Evolutionary conservation across 2,113 vertebrate genomes (phyloP).

Genomic region (Perca schrenkii): DNA sequence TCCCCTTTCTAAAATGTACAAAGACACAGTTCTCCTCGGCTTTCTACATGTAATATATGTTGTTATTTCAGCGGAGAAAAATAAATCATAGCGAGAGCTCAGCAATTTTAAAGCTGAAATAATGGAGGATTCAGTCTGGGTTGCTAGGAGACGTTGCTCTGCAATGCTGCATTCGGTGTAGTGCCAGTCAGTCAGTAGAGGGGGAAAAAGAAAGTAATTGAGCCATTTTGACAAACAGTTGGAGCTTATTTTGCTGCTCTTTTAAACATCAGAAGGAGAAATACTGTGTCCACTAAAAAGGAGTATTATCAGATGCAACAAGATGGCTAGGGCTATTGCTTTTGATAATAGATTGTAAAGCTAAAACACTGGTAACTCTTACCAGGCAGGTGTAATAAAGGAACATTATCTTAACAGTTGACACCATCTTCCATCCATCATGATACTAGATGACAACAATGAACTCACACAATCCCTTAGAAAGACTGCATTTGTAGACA

Average conservation of each 20-base stretch:
- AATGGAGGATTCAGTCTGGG: slow-evolving; percentile 30
- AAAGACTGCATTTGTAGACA: not conserved
- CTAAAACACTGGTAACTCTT: not conserved
- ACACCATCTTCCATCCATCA: not conserved
- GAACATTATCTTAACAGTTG: not conserved
- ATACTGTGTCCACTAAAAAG: not conserved
- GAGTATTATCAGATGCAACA: not conserved
- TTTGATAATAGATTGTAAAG: not conserved
- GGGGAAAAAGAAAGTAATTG: slow-evolving; percentile 2
- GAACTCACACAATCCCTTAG: not conserved
- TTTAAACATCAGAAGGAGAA: not conserved
- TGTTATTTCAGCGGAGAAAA: not conserved
- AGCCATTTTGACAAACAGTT: slow-evolving; percentile 30
- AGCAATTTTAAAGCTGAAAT: slow-evolving; percentile 16
- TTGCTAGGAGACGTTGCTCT: slow-evolving; percentile 69
- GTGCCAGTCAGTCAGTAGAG: not conserved
- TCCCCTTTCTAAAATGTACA: not conserved
- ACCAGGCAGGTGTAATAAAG: not conserved
- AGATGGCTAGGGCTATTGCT: not conserved
- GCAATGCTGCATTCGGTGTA: not conserved
- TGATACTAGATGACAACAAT: not conserved
- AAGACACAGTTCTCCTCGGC: not conserved
- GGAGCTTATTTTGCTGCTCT: not conserved
- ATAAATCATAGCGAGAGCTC: slow-evolving; percentile 10
- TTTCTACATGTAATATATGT: not conserved